Conservation (phyloP, 2,888 invertebrate genomes). For the Lochmaea crataegi region DNA sequence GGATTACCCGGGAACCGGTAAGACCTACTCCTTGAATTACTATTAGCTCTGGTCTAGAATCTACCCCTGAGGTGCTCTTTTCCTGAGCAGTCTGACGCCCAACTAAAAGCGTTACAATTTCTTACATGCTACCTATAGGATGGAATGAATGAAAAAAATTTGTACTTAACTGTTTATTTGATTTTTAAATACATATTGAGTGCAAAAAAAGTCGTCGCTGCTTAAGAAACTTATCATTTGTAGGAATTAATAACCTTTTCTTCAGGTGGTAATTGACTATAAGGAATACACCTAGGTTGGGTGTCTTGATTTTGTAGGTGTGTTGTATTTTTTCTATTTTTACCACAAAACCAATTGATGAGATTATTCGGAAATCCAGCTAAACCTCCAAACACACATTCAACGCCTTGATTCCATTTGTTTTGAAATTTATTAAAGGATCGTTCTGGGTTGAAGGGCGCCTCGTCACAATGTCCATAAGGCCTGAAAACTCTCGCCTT, state of each 20-base stretch:
- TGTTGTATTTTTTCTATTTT: slow-evolving; percentile 12
- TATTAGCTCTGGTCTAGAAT: too few species aligned
- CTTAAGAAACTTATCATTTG: slow-evolving; percentile 13
- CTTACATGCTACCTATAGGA: too few species aligned
- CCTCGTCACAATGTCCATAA: slow-evolving; percentile 48
- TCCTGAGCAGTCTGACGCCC: too few species aligned
- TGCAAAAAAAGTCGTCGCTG: too few species aligned
- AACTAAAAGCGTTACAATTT: too few species aligned
- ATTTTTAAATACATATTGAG: too few species aligned
- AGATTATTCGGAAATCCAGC: slow-evolving; percentile 52
- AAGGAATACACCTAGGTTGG: slow-evolving; percentile 26
- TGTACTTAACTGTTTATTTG: too few species aligned
- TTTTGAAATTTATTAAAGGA: slow-evolving; percentile 48
- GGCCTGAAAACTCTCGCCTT: slow-evolving; percentile 45
- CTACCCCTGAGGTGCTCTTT: too few species aligned
- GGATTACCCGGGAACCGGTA: too few species aligned
- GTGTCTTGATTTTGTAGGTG: slow-evolving; percentile 11
- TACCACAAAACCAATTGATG: slow-evolving; percentile 20
- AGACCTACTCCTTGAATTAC: too few species aligned
- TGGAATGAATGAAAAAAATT: too few species aligned
- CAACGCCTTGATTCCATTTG: slow-evolving; percentile 52
- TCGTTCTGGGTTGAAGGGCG: slow-evolving; percentile 50
- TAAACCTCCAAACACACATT: slow-evolving; percentile 49
- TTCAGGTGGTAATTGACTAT: slow-evolving; percentile 21
- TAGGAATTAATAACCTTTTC: slow-evolving; percentile 25